Conservation (phyloP, 2,797 vertebrate species). For the Limosa lapponica region DNA sequence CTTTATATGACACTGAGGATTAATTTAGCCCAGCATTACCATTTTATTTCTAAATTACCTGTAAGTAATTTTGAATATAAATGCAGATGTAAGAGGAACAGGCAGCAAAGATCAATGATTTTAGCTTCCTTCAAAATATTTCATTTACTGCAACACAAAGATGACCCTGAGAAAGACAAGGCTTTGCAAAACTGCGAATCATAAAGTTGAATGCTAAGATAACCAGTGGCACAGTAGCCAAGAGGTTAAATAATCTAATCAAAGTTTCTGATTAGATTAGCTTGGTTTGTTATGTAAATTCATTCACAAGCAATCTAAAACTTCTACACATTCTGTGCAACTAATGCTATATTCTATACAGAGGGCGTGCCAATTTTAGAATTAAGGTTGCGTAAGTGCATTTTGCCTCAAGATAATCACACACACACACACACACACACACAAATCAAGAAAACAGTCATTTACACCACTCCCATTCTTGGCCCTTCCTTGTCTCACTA, state of each 20-base stretch:
- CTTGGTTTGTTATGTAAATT: neutral
- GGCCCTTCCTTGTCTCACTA: neutral
- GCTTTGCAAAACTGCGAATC: neutral
- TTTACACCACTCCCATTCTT: neutral
- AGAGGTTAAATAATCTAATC: neutral
- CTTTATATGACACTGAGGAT: neutral
- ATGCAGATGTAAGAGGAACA: neutral
- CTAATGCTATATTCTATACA: neutral
- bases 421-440: neutral
- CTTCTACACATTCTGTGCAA: neutral
- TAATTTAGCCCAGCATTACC: neutral
- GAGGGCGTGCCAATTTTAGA: neutral
- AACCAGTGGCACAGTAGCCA: neutral
- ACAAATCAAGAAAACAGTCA: neutral
- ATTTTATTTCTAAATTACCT: neutral
- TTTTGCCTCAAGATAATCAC: neutral
- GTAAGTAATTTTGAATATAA: neutral
- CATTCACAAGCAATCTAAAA: neutral
- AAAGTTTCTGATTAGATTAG: neutral
- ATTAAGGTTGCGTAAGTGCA: neutral
- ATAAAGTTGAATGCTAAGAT: neutral
- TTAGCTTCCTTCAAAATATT: neutral
- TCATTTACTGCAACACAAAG: neutral
- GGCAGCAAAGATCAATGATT: neutral
- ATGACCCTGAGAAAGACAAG: neutral